Base-by-base conservation (phyloP, 2,888 invertebrate genomes). In the Euplexia lucipara region DNA sequence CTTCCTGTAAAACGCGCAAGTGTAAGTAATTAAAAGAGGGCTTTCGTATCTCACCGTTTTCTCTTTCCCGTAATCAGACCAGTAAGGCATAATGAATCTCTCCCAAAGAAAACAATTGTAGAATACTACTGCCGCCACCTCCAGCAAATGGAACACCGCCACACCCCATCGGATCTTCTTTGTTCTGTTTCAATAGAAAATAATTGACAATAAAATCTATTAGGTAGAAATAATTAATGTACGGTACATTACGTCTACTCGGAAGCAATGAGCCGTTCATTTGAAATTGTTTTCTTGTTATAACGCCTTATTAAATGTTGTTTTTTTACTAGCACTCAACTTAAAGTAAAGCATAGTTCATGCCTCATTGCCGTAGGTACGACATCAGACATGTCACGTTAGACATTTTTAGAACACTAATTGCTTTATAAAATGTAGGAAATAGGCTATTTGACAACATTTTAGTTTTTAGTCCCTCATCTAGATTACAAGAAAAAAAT, bases 81-180 rank as follows among this genome's bases (percentile, higher is more conserved):
- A 97, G 62, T 95, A 95, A 0, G 97, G 97, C 49, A 96, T 85
- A 51, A 98, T 96, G 90, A 98, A 97, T 42, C 97, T 96, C 83
- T 98, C 97, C 90, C 98, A 97, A 37, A 98, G 96, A 83, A 98
- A 98, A 86, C 98, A 97, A 71, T 97, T 96, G 88, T 97, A 97
- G 83, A 99, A 97, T 54, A 98, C 96, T 47, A 97, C 96, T n/a
- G 97, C 97, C 0, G 97, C 87, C 0, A 98, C 97, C 94, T 99
- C 99, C 20, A 96, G 71, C 30, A 98, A 96, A 84, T 97, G 96
- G 81, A 95, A 96, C 0, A 96, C 82, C 0, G 98, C 98, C 66
- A 97, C 96, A 47, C 95, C 94, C 98, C 98, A 98, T 75, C 97
- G 95, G 44, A 97, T 97, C 45, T 93, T 94, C 70, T 96, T 96